Base-by-base conservation (phyloP, 2,113 vertebrate genomes). In the Dolichallabes microphthalmus region DNA sequence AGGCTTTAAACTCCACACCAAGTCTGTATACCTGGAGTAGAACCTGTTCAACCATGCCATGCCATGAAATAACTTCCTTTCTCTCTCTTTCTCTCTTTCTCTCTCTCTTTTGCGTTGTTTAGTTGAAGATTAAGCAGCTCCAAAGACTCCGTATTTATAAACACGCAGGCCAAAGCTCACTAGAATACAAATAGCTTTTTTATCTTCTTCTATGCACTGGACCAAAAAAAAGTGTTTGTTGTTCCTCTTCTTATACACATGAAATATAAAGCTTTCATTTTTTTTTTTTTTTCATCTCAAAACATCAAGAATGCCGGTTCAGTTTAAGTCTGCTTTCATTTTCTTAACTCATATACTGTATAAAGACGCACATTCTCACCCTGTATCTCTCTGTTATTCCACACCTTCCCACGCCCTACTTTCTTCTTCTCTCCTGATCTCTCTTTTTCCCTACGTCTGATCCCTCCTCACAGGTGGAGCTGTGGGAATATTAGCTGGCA, bases 121-220 rank as follows among this genome's bases (percentile, higher is more conserved):
- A 87, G 60, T 13, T 58, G 86, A 87, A 90, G 89, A 88, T 88
- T 87, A 88, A 86, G 81, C 66, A 45, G 55, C 76, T 90, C 87
- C 64, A 84, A 88, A 84, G 86, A 78, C 76, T 82, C 81, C 58
- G 50, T 88, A 86, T 88, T 88, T 90, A 90, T 84, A 87, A 87
- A 88, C 77, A 86, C 85, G 71, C 83, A 87, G 86, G 69, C 85
- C 86, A 83, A 80, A 80, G 80, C 80, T 82, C 50, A 68, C 82
- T 17, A 7, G 84, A 87, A 87, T 88, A 88, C 86, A 88, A 88
- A 90, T 82, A 80, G 83, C 79, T 85, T 86, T 86, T 88, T 87
- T 88, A 88, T 87, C 86, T 85, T 78, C 82, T 32, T 76, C 82
- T 82, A 82, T 85, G 85, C 82, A 52, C 66, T 76, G 69, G 86